phyloP scores from a whole-genome alignment of 2,797 vertebrate genomes.

The Tachyglossus aculeatus region DNA sequence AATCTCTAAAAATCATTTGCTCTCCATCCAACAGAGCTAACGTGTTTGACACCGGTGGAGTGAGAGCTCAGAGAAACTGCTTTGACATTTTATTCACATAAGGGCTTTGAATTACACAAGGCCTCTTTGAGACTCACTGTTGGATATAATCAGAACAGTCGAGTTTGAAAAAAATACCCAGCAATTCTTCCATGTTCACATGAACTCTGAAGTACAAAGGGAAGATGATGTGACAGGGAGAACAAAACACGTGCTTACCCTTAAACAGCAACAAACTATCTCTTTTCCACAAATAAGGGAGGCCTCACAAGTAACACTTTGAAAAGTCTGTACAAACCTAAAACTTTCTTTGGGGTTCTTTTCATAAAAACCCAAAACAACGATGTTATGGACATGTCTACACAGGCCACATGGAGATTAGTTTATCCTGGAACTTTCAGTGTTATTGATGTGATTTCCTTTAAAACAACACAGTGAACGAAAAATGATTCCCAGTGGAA shows the following conservation, averaged over 20 bases:
- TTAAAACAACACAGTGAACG: too few species aligned
- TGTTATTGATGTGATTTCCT: too few species aligned
- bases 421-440: too few species aligned
- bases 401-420: too few species aligned
- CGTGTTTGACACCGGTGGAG: slow-evolving; percentile 52
- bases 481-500: too few species aligned
- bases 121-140: slow-evolving; percentile 37
- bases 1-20: slow-evolving; percentile 63
- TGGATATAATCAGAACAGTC: slow-evolving; percentile 50
- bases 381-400: too few species aligned
- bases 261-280: background rate
- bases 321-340: background rate
- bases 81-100: slow-evolving; percentile 61
- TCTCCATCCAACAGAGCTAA: slow-evolving; percentile 32
- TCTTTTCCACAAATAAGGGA: background rate
- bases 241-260: slow-evolving; percentile 37
- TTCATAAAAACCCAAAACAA: too few species aligned
- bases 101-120: slow-evolving; percentile 59
- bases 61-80: slow-evolving; percentile 52
- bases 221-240: slow-evolving; percentile 29
- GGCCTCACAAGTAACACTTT: background rate
- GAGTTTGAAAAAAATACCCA: slow-evolving; percentile 26
- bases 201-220: slow-evolving; percentile 24
- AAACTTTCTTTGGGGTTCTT: background rate
- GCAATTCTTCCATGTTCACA: slow-evolving; percentile 27